Conservation (phyloP, 1,140 invertebrate genomes). For the Tetramorium simillimum region DNA sequence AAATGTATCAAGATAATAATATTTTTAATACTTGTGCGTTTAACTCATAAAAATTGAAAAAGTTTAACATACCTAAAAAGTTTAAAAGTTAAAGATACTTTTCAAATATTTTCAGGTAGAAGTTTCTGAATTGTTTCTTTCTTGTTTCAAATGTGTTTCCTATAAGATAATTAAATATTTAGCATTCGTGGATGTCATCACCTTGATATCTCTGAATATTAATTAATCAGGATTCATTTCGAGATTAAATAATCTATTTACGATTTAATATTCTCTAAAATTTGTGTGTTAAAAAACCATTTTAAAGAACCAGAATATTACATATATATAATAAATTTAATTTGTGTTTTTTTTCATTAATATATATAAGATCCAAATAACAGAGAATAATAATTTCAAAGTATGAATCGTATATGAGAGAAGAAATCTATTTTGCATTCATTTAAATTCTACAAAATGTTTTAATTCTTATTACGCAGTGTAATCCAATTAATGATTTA, state of each 20-base stretch:
- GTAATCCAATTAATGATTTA: not conserved
- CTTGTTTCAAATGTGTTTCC: conserved; percentile 8
- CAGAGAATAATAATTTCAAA: not conserved
- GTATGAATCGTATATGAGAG: not conserved
- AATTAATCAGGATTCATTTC: not conserved
- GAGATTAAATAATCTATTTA: not conserved
- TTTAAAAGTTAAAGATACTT: not conserved
- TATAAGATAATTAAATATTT: conserved; percentile 21
- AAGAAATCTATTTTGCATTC: not conserved
- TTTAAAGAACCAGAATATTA: not conserved
- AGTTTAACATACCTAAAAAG: not conserved
- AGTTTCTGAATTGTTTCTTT: not conserved
- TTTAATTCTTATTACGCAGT: not conserved
- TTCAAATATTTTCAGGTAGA: not conserved
- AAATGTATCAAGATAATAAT: not conserved
- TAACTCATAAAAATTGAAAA: not conserved
- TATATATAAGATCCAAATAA: conserved; percentile 2
- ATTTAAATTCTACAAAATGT: conserved; percentile 13
- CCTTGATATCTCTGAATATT: conserved; percentile 4
- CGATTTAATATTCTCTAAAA: not conserved
- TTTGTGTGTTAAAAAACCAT: not conserved
- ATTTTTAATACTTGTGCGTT: not conserved
- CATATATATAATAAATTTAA: not conserved
- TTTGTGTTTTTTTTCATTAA: not conserved
- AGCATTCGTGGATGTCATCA: not conserved